These are phyloP conservation scores for Drosophila peninsularis DNA, from an alignment of 2,888 invertebrate genomes.

Conservation along the genomic window DNA sequence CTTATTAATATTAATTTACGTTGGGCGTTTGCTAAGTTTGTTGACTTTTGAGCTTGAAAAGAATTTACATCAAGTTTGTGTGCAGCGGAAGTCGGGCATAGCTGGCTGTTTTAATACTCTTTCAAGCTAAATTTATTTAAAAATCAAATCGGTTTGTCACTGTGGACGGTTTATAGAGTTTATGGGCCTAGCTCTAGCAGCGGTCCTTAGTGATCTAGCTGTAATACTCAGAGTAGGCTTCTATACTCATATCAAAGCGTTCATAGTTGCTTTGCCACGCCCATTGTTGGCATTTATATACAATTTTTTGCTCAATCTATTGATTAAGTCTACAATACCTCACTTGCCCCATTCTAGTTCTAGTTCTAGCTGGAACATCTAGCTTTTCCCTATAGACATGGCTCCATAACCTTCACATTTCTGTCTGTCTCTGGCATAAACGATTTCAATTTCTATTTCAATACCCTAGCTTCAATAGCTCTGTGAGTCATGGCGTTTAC, in stretches of 20 bases:
- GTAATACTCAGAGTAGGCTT: not conserved
- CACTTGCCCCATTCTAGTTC: not conserved
- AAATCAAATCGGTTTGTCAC: too few relatives aligned
- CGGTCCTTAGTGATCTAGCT: not conserved
- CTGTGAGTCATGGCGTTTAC: not conserved
- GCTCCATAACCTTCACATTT: not conserved
- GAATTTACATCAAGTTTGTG: not conserved
- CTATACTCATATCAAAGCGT: not conserved
- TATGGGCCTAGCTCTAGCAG: too few relatives aligned
- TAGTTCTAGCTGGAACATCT: not conserved
- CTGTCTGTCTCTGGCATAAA: slow-evolving; percentile 1
- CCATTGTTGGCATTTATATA: not conserved
- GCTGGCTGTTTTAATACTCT: too few relatives aligned
- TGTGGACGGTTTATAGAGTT: too few relatives aligned
- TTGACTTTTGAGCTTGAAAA: not conserved
- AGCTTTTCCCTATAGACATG: not conserved
- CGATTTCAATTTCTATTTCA: not conserved
- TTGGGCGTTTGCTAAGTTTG: not conserved
- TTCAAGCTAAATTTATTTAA: too few relatives aligned
- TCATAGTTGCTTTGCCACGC: not conserved
- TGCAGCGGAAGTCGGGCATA: too few relatives aligned
- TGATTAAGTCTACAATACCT: not conserved
- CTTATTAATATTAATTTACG: slow-evolving; percentile 2
- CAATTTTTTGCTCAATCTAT: not conserved
- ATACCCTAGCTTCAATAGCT: not conserved